A percentile compares a stretch with the other conserved stretches of the same genome.
These are phyloP conservation scores for Protobothrops mucrosquamatus DNA, from an alignment of 2,113 vertebrate genomes.

Conservation along the genomic window DNA sequence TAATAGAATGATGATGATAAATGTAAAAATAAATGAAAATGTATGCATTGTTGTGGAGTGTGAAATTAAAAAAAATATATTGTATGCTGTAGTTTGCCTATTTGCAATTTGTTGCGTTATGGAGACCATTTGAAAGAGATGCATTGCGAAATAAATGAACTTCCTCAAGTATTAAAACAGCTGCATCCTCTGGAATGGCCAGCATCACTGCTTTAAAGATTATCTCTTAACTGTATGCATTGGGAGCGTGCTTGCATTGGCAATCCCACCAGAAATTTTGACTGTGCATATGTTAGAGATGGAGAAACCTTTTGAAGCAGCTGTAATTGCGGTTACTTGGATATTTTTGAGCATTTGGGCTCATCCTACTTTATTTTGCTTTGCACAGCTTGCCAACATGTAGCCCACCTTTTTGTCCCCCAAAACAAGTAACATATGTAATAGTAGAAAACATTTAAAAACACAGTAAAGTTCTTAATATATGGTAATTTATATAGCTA, in stretches of 20 bases:
- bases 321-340: not conserved
- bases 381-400: not conserved
- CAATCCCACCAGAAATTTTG: not conserved
- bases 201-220: not conserved
- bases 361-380: not conserved
- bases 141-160: not conserved
- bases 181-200: not conserved
- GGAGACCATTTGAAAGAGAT: not conserved
- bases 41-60: not conserved
- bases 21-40: not conserved
- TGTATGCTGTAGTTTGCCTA: not conserved
- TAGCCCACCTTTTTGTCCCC: not conserved
- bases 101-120: not conserved
- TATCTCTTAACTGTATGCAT: not conserved
- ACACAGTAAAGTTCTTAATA: not conserved
- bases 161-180: not conserved
- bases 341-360: not conserved
- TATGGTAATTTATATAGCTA: not conserved
- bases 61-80: not conserved
- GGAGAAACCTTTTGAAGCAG: not conserved
- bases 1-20: not conserved
- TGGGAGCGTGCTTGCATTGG: not conserved
- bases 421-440: not conserved
- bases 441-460: not conserved
- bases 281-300: not conserved